These are phyloP conservation scores for Passer montanus DNA, from an alignment of 2,113 vertebrate species.

Conservation along the genomic window DNA sequence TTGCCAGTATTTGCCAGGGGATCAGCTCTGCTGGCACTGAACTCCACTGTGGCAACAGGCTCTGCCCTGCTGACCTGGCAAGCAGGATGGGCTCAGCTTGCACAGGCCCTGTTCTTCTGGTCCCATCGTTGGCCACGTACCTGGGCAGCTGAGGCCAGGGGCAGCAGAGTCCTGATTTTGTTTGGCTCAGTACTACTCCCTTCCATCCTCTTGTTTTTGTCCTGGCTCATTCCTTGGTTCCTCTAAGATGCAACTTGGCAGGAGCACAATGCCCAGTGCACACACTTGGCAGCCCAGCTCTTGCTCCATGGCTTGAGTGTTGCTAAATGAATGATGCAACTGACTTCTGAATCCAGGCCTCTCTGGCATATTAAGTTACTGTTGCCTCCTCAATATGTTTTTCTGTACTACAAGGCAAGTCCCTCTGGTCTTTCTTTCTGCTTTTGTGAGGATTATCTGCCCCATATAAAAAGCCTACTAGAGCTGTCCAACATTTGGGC, in stretches of 20 bases:
- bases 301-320: slow-evolving; percentile 12
- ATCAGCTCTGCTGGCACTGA: rapidly evolving
- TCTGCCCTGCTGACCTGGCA: background rate
- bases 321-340: slow-evolving; percentile 61
- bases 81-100: background rate
- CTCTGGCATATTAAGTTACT: slow-evolving; percentile 46
- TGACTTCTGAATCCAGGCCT: slow-evolving; percentile 24
- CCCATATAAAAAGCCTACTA: background rate
- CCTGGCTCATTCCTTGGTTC: slow-evolving; percentile 31
- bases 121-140: background rate
- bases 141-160: background rate
- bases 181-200: background rate
- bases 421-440: background rate
- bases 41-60: background rate
- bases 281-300: slow-evolving; percentile 35
- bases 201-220: slow-evolving; percentile 21
- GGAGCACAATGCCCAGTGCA: slow-evolving; percentile 30
- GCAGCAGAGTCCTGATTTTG: background rate
- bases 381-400: slow-evolving; percentile 34
- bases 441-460: background rate
- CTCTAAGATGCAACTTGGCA: slow-evolving; percentile 21
- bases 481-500: slow-evolving; percentile 3
- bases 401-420: background rate
- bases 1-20: background rate
- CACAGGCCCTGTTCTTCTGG: background rate